Base-by-base conservation (phyloP, 2,113 vertebrate genomes). In the Perca schrenkii region DNA sequence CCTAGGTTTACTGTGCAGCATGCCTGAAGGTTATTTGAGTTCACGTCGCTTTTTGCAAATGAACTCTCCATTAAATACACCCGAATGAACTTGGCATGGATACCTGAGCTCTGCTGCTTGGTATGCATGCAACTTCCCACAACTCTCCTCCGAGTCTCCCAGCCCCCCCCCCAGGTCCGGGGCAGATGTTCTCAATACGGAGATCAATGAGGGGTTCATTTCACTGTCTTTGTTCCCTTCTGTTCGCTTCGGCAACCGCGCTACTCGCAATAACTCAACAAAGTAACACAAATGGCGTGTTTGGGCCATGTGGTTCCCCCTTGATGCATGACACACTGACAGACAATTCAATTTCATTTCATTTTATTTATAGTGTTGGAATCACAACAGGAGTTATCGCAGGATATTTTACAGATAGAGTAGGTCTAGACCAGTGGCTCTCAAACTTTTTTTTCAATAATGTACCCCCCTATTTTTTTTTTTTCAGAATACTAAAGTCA, bases 161-260 rank as follows among this genome's bases (percentile, higher is more conserved):
- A 47, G 31, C 68, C 71, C 76, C 76, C 87, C 89, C 90, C 90
- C 58, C 83, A 86, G 90, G 80, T 84, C 83, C 28, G 43, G 74
- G 86, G 74, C 92, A 93, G 93, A 94, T 94, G 93, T 94, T 94
- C 83, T 84, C 73, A 81, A 90, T 81, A 57, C 67, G 6, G 77
- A 93, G 88, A 92, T 91, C 90, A 92, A 89, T 86, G 86, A 90
- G 88, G 83, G 84, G 83, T 90, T 89, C 75, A 79, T 86, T 90
- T 84, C 83, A 64, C 77, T 75, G 79, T 83, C 85, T 89, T 89
- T 91, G 86, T 88, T 92, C 87, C 89, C 92, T 81, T 91, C 91
- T 93, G 91, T 93, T 92, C 84, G 8, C 70, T 22, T 17, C 63
- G 4, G 72, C 77, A 57, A 54, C 25, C 57, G 43, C 11, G 19